Base-by-base conservation (phyloP, 2,888 invertebrate species). In the Nomada lathburiana region DNA sequence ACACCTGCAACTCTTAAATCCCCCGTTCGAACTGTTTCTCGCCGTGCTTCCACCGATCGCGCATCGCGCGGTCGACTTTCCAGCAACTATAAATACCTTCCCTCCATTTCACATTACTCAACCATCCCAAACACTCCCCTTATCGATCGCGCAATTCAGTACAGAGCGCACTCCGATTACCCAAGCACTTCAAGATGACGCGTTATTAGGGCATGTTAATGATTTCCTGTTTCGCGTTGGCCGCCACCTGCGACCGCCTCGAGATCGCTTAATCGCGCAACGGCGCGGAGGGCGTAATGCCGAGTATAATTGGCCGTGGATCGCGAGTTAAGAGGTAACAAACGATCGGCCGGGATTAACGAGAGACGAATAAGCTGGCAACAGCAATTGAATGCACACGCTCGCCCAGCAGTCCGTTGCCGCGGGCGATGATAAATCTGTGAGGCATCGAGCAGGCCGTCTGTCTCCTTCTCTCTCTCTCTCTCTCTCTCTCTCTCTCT, bases 381-480 rank as follows among this genome's bases (percentile, higher is more conserved):
- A 86, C 75, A 83, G 87, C 87, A 88, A 88, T 88, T 88, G 87
- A 88, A 88, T 88, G 80, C 85, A 76, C 80, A 79, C 78, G 80
- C 81, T 83, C 81, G 71, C 52, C 83, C 83, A 70, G 81, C 78
- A 86, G 85, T 82, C 79, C 62, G 71, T 75, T 64, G 72, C 88
- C 59, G 36, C 78, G 65, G 82, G 86, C 87, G 85, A 88, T 89
- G 86, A 89, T 89, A 89, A 88, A 89, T 89, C 86, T 88, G 86
- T 73, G 84, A 84, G 82, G 77, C 84, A 78, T 86, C 86, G 75
- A 82, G 74, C 26, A 42, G 60, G 16, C n/a, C 55, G 59, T 44
- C 69, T 62, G 57, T 77, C 73, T 57, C 68, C 13, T 36, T 52
- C 23, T 55, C 42, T 52, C 59, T 20, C 63, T 70, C 29, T 23